Conservation (phyloP, 2,797 vertebrate species). For the Rhincodon typus region DNA sequence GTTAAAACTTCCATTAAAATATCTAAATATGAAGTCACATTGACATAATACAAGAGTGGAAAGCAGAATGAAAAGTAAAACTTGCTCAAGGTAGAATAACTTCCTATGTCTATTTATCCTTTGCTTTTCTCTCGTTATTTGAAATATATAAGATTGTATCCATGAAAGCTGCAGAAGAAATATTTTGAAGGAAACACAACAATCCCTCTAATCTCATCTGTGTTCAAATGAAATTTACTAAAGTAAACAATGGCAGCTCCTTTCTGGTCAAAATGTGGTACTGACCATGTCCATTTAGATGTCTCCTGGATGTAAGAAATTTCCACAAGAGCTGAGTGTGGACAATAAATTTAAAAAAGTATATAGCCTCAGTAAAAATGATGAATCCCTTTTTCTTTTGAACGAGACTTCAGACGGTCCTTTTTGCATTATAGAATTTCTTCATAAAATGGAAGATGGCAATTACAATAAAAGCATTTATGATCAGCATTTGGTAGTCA, state of each 20-base stretch:
- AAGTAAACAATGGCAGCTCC: background rate
- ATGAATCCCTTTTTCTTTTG: background rate
- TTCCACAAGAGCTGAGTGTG: background rate
- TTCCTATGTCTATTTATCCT: background rate
- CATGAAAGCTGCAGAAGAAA: background rate
- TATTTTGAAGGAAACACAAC: background rate
- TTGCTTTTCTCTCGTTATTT: background rate
- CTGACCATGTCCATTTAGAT: background rate
- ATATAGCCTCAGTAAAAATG: background rate
- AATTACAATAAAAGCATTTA: background rate
- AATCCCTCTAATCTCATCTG: background rate
- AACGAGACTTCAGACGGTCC: background rate
- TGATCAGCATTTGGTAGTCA: background rate
- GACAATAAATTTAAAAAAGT: background rate
- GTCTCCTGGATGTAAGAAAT: background rate
- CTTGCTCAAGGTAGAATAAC: background rate
- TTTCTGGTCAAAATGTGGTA: background rate
- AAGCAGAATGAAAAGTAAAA: background rate
- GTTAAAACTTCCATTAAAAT: background rate
- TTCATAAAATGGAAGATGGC: background rate
- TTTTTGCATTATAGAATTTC: background rate
- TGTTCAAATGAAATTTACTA: background rate
- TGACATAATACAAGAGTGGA: background rate
- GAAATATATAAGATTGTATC: background rate
- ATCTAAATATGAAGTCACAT: background rate